Percentiles rank a stretch among this genome's conserved stretches.
Evolutionary conservation across 2,113 vertebrate genomes (phyloP).

Genomic region (Nothocercus julius): DNA sequence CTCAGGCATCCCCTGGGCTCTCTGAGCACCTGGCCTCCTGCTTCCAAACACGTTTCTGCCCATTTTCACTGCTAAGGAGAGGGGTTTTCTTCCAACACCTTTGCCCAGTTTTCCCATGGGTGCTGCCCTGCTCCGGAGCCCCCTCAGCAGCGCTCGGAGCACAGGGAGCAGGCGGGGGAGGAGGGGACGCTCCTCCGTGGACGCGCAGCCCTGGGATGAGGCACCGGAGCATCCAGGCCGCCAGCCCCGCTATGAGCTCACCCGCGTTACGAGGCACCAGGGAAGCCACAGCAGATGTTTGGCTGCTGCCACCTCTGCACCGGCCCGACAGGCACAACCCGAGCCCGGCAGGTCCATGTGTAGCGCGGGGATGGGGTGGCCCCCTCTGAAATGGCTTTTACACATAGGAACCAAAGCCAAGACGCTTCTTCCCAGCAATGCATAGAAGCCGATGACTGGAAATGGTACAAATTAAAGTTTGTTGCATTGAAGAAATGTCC

Average conservation of each 20-base stretch:
- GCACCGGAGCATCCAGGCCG: not conserved
- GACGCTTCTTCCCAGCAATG: not conserved
- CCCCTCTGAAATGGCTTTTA: not conserved
- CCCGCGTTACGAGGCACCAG: fast-evolving
- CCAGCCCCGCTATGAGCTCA: not conserved
- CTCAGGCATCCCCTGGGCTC: too few relatives aligned
- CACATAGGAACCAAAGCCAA: not conserved
- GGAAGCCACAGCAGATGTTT: not conserved
- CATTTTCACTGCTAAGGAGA: too few relatives aligned
- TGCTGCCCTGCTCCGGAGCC: too few relatives aligned
- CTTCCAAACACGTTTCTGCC: too few relatives aligned
- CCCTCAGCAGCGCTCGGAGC: too few relatives aligned
- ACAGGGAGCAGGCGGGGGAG: not conserved
- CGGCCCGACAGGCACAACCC: not conserved
- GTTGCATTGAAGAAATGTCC: not conserved
- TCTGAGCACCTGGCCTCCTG: too few relatives aligned
- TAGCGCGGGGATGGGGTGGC: not conserved
- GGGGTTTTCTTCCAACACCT: too few relatives aligned
- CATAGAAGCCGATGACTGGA: not conserved
- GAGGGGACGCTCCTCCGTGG: not conserved
- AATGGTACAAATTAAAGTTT: not conserved
- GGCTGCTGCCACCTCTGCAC: too few relatives aligned
- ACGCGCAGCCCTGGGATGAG: not conserved
- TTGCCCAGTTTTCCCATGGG: too few relatives aligned
- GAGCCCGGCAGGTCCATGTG: not conserved